These are phyloP conservation scores for Heloderma charlesbogerti DNA, from an alignment of 2,113 vertebrate genomes.

Conservation along the genomic window DNA sequence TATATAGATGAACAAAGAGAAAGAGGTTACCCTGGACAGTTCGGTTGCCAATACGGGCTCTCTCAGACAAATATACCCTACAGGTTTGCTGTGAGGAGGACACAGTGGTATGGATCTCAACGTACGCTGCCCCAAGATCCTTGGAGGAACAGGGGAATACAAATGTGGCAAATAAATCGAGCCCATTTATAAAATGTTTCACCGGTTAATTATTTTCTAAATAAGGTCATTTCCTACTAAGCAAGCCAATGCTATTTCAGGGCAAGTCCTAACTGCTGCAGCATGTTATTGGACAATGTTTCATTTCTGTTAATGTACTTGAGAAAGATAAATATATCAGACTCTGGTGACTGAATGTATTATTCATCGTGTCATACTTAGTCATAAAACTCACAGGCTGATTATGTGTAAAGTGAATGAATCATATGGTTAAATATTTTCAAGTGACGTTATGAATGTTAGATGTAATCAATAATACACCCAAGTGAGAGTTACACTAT, in stretches of 20 bases:
- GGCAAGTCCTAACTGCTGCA: not conserved
- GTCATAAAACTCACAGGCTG: slow-evolving; percentile 71
- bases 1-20: too few relatives aligned
- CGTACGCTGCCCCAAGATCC: not conserved
- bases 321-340: slow-evolving; percentile 66
- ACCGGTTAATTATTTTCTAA: slow-evolving; percentile 4
- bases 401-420: slow-evolving; percentile 70
- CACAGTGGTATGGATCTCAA: not conserved
- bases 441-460: slow-evolving; percentile 62
- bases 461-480: slow-evolving; percentile 62
- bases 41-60: not conserved
- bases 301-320: slow-evolving; percentile 68
- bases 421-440: slow-evolving; percentile 70
- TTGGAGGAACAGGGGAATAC: not conserved
- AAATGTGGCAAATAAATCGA: not conserved
- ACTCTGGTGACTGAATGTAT: slow-evolving; percentile 70
- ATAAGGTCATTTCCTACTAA: not conserved
- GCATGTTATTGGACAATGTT: slow-evolving; percentile 55
- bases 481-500: not conserved
- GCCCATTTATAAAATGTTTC: not conserved
- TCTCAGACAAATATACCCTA: not conserved
- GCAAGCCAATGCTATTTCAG: not conserved
- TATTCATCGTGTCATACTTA: slow-evolving; percentile 70
- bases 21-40: too few relatives aligned
- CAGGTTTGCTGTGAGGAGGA: too few relatives aligned